A percentile compares a stretch with the other conserved stretches of the same genome.
These are phyloP conservation scores for Baccha elongata DNA, from an alignment of 2,888 invertebrate species.

Conservation along the genomic window DNA sequence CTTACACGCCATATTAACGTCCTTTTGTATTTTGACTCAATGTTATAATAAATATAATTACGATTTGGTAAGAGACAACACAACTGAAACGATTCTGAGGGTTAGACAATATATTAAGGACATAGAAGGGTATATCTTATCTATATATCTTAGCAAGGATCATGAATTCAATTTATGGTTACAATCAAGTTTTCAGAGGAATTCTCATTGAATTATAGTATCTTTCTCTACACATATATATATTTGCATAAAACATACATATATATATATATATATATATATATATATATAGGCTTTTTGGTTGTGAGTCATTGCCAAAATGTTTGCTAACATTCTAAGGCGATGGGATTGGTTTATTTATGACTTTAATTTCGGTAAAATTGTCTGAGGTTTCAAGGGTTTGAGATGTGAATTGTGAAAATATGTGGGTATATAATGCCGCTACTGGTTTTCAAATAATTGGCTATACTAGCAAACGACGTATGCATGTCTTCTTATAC, in stretches of 20 bases:
- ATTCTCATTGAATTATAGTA: constrained; percentile 11
- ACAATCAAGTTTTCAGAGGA: constrained; percentile 51
- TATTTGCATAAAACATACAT: constrained; percentile 27
- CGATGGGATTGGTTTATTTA: constrained; percentile 66
- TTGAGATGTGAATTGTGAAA: constrained; percentile 1
- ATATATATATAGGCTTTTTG: constrained; percentile 2
- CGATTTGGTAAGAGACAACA: constrained; percentile 61
- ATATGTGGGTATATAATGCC: constrained; percentile 3
- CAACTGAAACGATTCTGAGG: constrained; percentile 33
- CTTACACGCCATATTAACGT: constrained; percentile 42
- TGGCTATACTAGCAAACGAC: constrained; percentile 19
- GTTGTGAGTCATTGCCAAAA: constrained; percentile 9
- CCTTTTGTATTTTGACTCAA: constrained; percentile 64
- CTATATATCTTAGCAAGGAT: constrained; percentile 49
- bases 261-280: neutral
- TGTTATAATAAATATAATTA: constrained; percentile 70
- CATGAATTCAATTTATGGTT: constrained; percentile 69
- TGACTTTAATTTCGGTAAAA: constrained; percentile 55
- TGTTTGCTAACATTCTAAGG: constrained; percentile 37
- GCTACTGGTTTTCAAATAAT: constrained; percentile 4
- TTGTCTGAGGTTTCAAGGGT: constrained; percentile 33
- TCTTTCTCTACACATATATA: neutral
- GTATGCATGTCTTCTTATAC: too few relatives aligned
- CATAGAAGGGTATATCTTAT: constrained; percentile 37
- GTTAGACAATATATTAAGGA: constrained; percentile 50